Percentiles rank a stretch among this genome's conserved stretches.
These are phyloP conservation scores for Aleiodes testaceus DNA, from an alignment of 2,888 invertebrate species.

Conservation along the genomic window DNA sequence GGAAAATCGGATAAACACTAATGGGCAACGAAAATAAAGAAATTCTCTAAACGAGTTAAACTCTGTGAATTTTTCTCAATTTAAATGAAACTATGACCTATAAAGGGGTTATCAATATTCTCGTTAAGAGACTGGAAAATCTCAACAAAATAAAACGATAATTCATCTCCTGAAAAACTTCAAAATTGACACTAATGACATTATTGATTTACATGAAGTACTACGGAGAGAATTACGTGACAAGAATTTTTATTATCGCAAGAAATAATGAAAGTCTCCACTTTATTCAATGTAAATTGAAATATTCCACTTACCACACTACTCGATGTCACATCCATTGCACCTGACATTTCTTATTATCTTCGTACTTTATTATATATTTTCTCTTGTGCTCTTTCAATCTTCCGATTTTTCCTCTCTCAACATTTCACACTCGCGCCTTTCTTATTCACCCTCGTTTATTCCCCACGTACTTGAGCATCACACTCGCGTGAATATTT, in stretches of 20 bases:
- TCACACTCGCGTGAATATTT: no score
- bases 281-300: neutral
- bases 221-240: slow-evolving; percentile 1
- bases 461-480: neutral
- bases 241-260: neutral
- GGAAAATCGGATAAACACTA: no score
- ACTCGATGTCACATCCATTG: slow-evolving; percentile 34
- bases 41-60: no score
- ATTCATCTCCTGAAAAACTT: neutral
- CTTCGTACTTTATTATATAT: slow-evolving; percentile 11
- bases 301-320: slow-evolving; percentile 31
- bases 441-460: neutral
- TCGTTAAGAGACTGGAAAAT: neutral
- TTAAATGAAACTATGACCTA: slow-evolving; percentile 4
- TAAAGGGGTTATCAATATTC: neutral
- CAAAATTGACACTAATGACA: slow-evolving; percentile 48
- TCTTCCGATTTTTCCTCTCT: slow-evolving; percentile 4
- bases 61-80: neutral
- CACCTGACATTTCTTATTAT: slow-evolving; percentile 17
- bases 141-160: no score
- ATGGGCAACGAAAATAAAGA: no score
- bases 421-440: slow-evolving; percentile 34
- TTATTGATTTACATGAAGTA: slow-evolving; percentile 55
- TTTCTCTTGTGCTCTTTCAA: slow-evolving; percentile 8
- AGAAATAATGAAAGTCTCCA: neutral